Conservation (phyloP, 2,797 vertebrate genomes). For the Meriones psammophilus region DNA sequence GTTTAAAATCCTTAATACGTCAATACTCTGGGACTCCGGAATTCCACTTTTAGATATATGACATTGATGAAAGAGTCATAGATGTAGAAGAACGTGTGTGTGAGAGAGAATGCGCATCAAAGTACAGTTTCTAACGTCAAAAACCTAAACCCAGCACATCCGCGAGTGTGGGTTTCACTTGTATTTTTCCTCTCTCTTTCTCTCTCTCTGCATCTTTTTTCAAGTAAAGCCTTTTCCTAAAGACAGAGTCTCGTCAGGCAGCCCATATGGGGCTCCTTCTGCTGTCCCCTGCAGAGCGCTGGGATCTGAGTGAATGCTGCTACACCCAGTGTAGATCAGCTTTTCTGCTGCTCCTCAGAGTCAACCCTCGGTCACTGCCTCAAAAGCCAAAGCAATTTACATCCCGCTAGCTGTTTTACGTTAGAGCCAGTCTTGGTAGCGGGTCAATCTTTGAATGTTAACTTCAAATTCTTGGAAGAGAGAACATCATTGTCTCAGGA, state of each 20-base stretch:
- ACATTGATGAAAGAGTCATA: background rate
- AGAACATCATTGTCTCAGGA: background rate
- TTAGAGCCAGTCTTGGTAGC: background rate
- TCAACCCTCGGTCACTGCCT: background rate
- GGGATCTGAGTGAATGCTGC: background rate
- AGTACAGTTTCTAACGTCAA: background rate
- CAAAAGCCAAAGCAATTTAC: background rate
- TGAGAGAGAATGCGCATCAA: background rate
- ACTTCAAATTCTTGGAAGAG: background rate
- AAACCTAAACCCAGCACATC: background rate
- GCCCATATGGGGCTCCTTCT: background rate
- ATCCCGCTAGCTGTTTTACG: background rate
- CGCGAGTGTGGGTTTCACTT: background rate
- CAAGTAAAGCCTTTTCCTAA: background rate
- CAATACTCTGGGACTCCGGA: constrained; percentile 15
- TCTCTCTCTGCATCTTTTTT: background rate
- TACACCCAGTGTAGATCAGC: background rate
- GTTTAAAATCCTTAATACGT: background rate
- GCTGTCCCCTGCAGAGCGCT: no score
- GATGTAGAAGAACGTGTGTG: background rate
- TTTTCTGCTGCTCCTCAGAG: background rate
- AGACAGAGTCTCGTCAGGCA: background rate
- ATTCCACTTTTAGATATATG: background rate
- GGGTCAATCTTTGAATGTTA: background rate
- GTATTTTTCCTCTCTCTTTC: background rate